Evolutionary conservation across 1,140 invertebrate species (phyloP).

Genomic region (Metaphire vulgaris): DNA sequence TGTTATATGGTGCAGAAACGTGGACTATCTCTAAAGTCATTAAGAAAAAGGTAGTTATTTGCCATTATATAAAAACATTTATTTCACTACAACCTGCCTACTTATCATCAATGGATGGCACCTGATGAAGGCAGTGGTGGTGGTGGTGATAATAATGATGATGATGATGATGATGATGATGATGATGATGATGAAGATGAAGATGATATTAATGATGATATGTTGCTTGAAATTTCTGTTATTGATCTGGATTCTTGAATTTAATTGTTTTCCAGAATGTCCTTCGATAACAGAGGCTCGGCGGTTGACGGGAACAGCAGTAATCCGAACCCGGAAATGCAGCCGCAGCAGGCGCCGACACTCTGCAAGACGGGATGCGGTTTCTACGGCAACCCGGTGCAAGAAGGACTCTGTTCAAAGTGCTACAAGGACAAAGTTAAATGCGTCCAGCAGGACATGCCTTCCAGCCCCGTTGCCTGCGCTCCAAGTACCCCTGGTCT

Average conservation of each 20-base stretch:
- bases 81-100: too few species aligned
- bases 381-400: conserved; percentile 93
- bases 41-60: too few species aligned
- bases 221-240: too few species aligned
- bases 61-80: too few species aligned
- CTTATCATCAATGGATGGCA: too few species aligned
- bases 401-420: conserved; percentile 94
- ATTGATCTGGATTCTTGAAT: too few species aligned
- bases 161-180: not conserved
- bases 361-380: conserved; percentile 94
- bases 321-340: conserved; percentile 35
- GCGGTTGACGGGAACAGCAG: conserved; percentile 44
- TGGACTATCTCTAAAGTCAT: too few species aligned
- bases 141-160: not conserved
- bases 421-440: conserved; percentile 85
- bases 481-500: not conserved
- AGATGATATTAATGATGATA: not conserved
- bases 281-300: not conserved
- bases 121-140: not conserved
- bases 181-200: not conserved
- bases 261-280: not conserved
- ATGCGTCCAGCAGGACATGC: conserved; percentile 43
- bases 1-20: too few species aligned
- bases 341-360: conserved; percentile 36
- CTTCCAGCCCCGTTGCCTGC: too few species aligned